Evolutionary conservation across 1,140 invertebrate genomes (phyloP), one percentile per base, ranked within the genome.

Genomic region (Sminthurides bifidus): DNA sequence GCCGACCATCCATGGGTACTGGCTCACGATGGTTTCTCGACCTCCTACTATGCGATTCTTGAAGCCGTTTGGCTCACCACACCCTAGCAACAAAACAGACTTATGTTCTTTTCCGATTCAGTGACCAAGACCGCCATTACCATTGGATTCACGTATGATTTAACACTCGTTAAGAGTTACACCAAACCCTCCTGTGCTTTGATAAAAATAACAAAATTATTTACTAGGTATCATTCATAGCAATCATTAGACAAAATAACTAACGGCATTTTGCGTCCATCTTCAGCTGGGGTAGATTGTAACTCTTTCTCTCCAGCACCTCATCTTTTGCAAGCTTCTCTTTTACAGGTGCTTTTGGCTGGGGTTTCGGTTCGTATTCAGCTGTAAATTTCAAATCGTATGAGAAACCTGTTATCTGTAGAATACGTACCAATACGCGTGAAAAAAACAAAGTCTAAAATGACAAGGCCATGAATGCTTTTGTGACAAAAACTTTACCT

Each of bases 11-110:
- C 59, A 63, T n/a, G 54, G 54, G 29, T 56, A 56, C 64, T 82
- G 79, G 69, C 88, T 84, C 3, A 82, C 75, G 8, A 78, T 77
- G 0, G 87, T 83, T 21, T 85, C 83, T 58, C 78, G 74, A 19
- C 87, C 87, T 44, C 87, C 83, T 4, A 48, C 44, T 26, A 48
- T 27, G 5, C 44, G 44, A 27, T 27, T 27, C 30, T 48, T 48
- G 24, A 40, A 26, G 5, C 31, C 33, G 19, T 38, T 38, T 17
- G 35, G n/a, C 4, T 40, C 15, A 19, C 49, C 49, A 51, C 49
- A 51, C n/a, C 37, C 51, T 52, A 23, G 24, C 14, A 27, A 5
- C 23, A 27, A 27, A 17, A 43, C 8, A 10, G 41, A 19, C 23
- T 19, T 17, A 17, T 37, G n/a, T n/a, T 12, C 10, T 10, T 12